Base-by-base conservation (phyloP, 2,888 invertebrate genomes). In the Amiota minor region DNA sequence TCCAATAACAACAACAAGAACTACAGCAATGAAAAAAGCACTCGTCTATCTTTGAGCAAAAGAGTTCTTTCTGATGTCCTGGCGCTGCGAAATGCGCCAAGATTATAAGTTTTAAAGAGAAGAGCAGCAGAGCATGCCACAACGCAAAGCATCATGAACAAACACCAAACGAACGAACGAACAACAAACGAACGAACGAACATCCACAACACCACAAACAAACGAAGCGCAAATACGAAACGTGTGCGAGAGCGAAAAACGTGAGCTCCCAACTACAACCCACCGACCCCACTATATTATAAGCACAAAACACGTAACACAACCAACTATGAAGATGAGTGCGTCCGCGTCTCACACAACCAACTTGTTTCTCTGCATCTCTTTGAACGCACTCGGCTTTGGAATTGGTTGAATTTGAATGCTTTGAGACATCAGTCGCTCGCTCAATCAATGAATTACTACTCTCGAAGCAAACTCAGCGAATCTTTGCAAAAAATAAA, bases 31-130 rank as follows among this genome's bases (percentile, higher is more conserved):
- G n/a, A 18, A 45, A 62, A 11, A 62, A 45, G n/a, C 62, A 35
- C 12, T 67, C 12, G 50, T 67, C 16, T 35, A n/a, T 11, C 50
- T 49, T 47, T 18, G n/a, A n/a, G 16, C 47, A 20, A 50, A 67
- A 67, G 67, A 67, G 67, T 49, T 67, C n/a, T 64, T 23, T 45
- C 46, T 35, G 35, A 75, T 76, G 76, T 80, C 81, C 80, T 80
- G 81, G 79, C 80, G 78, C 78, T 78, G 77, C 78, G 77, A 78
- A 77, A 80, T 78, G 79, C 79, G 79, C 80, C 77, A 79, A 80
- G 79, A 79, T 80, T 78, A 80, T 76, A 79, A 81, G 79, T 81
- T 35, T n/a, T n/a, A n/a, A n/a, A 80, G 80, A 81, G 78, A 79
- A 76, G 76, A 76, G 76, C 78, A 74, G 76, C 76, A 76, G 8